Evolutionary conservation across 2,797 vertebrate species (phyloP), one percentile per base, ranked within the genome.

Genomic region (Microchirus variegatus): DNA sequence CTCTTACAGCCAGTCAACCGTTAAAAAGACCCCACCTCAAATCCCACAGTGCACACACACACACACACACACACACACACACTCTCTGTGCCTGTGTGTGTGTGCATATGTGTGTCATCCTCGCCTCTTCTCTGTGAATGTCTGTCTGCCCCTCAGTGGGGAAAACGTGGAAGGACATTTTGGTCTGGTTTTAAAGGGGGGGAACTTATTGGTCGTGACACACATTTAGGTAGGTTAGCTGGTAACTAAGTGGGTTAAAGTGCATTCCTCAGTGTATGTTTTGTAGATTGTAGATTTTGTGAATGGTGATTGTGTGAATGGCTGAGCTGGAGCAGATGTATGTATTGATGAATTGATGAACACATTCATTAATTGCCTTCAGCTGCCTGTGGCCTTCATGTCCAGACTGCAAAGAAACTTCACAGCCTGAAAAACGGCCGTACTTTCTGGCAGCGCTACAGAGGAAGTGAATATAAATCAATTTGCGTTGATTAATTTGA

Each of bases 101-200:
- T 38, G 19, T 59, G 16, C 40, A 3, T 65, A 11, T 45, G 10
- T 65, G 58, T 52, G 19, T 57, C 11, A 52, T 26, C n/a, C 45
- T 16, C 12, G 67, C 51, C 51, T 54, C 49, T 62, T 57, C 50
- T 36, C 54, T 35, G 7, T 60, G 63, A 77, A 78, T 78, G 74
- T 65, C 70, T 70, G 80, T 78, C 89, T 91, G 91, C 91, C 91
- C 85, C 87, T 81, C 83, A 74, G 91, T 92, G 91, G 91, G 77
- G 81, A 87, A 90, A 87, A 45, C 35, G 42, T 54, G 87, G 63
- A 89, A 92, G 59, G 74, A 85, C 91, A 90, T 82, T 84, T 86
- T 90, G 89, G 47, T 92, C 89, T 84, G 73, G 58, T 89, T 92
- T 83, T 55, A 69, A 76, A 56, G 57, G 59, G 54, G 57, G n/a